phyloP scores from a whole-genome alignment of 1,140 invertebrate genomes.

The Zaprionus taronus region DNA sequence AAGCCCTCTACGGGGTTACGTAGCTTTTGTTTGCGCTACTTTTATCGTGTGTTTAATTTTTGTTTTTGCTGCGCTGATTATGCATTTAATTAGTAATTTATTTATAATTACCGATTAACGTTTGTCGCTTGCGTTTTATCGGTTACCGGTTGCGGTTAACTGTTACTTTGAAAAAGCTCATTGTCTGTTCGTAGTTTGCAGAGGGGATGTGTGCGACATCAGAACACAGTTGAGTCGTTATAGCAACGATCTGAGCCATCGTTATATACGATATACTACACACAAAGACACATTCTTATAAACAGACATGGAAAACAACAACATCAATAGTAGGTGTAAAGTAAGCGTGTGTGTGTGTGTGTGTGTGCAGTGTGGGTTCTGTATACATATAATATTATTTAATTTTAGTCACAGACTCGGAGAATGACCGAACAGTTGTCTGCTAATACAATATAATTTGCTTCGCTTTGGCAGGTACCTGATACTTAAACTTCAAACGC shows the following conservation, averaged over 20 bases:
- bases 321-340: constrained; percentile 46
- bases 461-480: constrained; percentile 71
- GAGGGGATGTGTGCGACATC: neutral
- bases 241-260: neutral
- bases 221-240: neutral
- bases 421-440: neutral
- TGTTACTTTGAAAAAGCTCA: constrained; percentile 72
- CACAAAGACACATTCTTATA: constrained; percentile 49
- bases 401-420: neutral
- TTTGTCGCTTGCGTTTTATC: constrained; percentile 10
- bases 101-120: constrained; percentile 36
- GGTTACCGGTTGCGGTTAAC: constrained; percentile 1
- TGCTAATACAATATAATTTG: constrained; percentile 41
- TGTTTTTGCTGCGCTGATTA: constrained; percentile 23
- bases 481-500: constrained; percentile 77
- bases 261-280: constrained; percentile 50
- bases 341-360: constrained; percentile 18
- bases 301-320: constrained; percentile 39
- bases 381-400: constrained; percentile 47
- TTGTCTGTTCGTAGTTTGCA: constrained; percentile 48
- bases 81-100: constrained; percentile 42
- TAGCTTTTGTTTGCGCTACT: constrained; percentile 15
- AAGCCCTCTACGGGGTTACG: constrained; percentile 38
- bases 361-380: constrained; percentile 16
- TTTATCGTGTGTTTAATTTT: constrained; percentile 2